Conservation (phyloP, 2,888 invertebrate species). For the Lomographa bimaculata region DNA sequence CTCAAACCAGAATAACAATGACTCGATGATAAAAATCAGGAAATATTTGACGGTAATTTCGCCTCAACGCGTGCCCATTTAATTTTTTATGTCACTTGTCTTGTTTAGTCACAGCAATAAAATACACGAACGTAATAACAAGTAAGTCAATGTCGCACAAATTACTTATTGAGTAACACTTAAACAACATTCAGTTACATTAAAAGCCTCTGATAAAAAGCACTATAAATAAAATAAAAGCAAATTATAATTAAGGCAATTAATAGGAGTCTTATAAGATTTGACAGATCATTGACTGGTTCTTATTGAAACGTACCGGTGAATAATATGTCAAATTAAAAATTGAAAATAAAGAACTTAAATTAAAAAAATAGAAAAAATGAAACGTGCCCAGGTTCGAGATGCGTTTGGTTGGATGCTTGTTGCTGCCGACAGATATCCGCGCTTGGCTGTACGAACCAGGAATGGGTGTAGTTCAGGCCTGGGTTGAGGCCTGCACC, state of each 20-base stretch:
- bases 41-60: slow-evolving; percentile 56
- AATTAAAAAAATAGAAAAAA: slow-evolving; percentile 80
- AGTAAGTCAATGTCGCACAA: slow-evolving; percentile 36
- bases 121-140: slow-evolving; percentile 21
- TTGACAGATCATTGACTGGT: slow-evolving; percentile 35
- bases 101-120: slow-evolving; percentile 41
- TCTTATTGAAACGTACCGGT: slow-evolving; percentile 23
- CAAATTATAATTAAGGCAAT: slow-evolving; percentile 29
- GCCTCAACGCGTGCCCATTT: slow-evolving; percentile 52
- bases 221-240: slow-evolving; percentile 36
- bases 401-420: slow-evolving; percentile 89
- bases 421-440: slow-evolving; percentile 94
- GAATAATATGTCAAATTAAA: slow-evolving; percentile 35
- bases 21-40: slow-evolving; percentile 59
- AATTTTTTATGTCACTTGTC: slow-evolving; percentile 54
- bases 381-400: slow-evolving; percentile 96
- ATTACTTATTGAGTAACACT: slow-evolving; percentile 28
- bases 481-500: slow-evolving; percentile 77
- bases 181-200: slow-evolving; percentile 38
- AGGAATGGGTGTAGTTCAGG: slow-evolving; percentile 93
- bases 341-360: slow-evolving; percentile 47
- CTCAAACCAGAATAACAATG: slow-evolving; percentile 60
- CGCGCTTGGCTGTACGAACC: slow-evolving; percentile 95
- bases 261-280: slow-evolving; percentile 15
- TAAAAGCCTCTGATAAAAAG: slow-evolving; percentile 53